Evolutionary conservation across 2,797 vertebrate species (phyloP).

Genomic region (Tangara arthus): DNA sequence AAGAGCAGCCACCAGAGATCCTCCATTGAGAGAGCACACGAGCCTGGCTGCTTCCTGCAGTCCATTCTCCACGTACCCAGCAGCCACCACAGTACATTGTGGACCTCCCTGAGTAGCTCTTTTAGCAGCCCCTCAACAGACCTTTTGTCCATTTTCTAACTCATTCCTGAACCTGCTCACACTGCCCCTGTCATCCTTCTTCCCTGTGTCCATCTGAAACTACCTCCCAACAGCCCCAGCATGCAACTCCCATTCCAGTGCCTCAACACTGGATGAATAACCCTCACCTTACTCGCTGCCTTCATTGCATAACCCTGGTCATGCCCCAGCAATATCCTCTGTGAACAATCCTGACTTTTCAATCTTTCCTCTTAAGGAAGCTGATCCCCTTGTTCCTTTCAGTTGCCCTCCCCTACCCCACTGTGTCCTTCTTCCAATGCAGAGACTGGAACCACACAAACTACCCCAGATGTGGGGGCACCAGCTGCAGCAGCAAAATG

Average conservation of each 20-base stretch:
- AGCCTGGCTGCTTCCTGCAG: background rate
- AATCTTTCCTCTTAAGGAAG: background rate
- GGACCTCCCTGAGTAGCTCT: background rate
- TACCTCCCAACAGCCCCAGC: background rate
- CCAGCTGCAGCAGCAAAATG: background rate
- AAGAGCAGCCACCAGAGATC: background rate
- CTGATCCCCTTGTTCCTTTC: background rate
- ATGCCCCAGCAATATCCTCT: background rate
- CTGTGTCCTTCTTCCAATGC: background rate
- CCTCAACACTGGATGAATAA: fast-evolving
- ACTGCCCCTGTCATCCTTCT: background rate
- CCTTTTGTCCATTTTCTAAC: background rate
- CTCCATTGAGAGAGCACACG: background rate
- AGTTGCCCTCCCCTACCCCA: background rate
- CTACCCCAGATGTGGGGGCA: background rate
- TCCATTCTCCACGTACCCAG: background rate
- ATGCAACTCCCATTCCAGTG: background rate
- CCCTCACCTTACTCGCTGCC: background rate
- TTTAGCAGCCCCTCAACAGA: background rate
- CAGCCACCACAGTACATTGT: background rate
- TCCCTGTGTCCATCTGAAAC: background rate
- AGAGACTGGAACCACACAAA: background rate
- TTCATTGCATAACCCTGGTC: background rate
- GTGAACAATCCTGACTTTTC: background rate
- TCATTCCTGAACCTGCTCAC: background rate